These are phyloP conservation scores for Synodontis membranacea DNA, from an alignment of 2,113 vertebrate species.

Conservation along the genomic window DNA sequence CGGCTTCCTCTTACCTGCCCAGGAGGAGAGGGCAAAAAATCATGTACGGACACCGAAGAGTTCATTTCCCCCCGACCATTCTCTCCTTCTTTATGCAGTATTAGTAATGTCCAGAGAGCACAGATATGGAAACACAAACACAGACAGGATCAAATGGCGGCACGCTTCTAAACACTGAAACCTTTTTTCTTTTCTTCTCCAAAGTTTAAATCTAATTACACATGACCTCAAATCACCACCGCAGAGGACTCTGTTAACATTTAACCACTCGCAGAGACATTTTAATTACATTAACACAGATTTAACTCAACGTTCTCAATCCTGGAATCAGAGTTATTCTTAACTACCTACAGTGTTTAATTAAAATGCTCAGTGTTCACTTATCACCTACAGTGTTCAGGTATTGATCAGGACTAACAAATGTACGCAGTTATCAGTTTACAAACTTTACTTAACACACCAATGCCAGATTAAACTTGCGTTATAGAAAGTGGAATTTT, in stretches of 20 bases:
- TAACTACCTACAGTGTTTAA: not conserved
- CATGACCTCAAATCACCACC: not conserved
- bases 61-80: not conserved
- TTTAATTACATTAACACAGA: not conserved
- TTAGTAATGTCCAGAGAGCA: not conserved
- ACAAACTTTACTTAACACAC: not conserved
- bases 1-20: slow-evolving; percentile 59
- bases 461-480: not conserved
- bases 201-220: not conserved
- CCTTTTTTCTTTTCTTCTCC: not conserved
- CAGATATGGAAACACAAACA: not conserved
- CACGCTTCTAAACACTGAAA: not conserved
- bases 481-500: not conserved
- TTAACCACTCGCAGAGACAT: not conserved
- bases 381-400: not conserved
- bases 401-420: not conserved
- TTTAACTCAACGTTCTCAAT: not conserved
- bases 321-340: not conserved
- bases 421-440: too few relatives aligned
- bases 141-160: not conserved
- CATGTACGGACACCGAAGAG: not conserved
- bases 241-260: not conserved
- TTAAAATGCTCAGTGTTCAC: not conserved
- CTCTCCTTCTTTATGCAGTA: not conserved
- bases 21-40: not conserved